These are phyloP conservation scores for Pluvialis apricaria DNA, from an alignment of 2,113 vertebrate genomes.

Conservation along the genomic window DNA sequence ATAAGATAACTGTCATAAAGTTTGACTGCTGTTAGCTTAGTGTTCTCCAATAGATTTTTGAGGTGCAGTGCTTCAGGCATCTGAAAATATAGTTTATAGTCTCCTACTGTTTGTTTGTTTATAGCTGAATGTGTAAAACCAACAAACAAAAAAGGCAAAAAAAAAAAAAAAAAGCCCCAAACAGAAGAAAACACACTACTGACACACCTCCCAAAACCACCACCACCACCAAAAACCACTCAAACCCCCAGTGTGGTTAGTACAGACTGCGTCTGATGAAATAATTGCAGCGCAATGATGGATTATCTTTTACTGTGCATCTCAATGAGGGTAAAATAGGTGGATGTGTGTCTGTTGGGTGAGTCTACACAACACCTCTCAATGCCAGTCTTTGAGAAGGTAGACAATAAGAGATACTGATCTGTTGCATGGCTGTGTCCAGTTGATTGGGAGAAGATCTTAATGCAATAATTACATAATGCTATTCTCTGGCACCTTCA, in stretches of 20 bases:
- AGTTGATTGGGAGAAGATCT: not conserved
- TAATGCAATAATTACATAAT: not conserved
- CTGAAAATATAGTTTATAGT: not conserved
- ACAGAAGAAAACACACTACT: not conserved
- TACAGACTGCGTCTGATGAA: not conserved
- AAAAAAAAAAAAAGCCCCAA: no score
- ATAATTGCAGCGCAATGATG: not conserved
- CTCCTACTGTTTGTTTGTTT: not conserved
- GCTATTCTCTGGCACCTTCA: not conserved
- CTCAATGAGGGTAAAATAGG: not conserved
- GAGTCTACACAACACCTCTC: not conserved
- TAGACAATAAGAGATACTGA: not conserved
- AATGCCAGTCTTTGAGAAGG: not conserved
- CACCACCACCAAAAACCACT: not conserved
- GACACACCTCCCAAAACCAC: fast-evolving
- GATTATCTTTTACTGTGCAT: not conserved
- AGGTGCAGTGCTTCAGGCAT: not conserved
- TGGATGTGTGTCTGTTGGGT: not conserved
- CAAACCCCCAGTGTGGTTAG: not conserved
- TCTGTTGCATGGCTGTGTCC: not conserved
- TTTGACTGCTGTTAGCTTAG: not conserved
- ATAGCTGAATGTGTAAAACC: not conserved
- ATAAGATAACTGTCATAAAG: not conserved
- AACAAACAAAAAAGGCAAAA: no score
- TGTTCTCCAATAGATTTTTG: not conserved